Conservation (phyloP, 2,797 vertebrate species). For the Enteromius radiatus region DNA sequence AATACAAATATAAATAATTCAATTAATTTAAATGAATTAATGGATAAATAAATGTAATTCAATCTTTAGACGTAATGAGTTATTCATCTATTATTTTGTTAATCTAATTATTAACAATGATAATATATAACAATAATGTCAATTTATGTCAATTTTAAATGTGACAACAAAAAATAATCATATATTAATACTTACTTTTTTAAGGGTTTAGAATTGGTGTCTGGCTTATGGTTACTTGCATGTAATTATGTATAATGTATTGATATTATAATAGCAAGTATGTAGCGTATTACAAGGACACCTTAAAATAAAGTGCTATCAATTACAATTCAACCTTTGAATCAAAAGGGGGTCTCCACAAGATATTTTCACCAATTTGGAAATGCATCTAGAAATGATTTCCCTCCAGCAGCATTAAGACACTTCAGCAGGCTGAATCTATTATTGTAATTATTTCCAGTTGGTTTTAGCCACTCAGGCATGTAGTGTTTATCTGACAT, state of each 20-base stretch:
- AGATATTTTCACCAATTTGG: background rate
- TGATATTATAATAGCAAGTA: too few species aligned
- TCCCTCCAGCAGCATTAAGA: constrained; percentile 1
- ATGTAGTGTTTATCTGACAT: constrained; percentile 51
- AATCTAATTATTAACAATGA: too few species aligned
- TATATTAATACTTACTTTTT: background rate
- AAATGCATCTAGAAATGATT: constrained; percentile 15
- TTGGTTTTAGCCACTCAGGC: constrained; percentile 48
- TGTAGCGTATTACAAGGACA: background rate
- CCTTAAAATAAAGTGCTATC: background rate
- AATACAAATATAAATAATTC: background rate
- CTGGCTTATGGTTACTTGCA: background rate
- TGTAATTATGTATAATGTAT: too few species aligned
- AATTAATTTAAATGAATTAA: background rate
- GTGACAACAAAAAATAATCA: too few species aligned
- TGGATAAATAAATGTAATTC: too few species aligned
- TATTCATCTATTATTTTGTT: too few species aligned
- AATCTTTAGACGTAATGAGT: too few species aligned
- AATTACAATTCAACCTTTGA: background rate
- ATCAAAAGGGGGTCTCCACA: background rate
- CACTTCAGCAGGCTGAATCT: background rate
- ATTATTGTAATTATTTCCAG: constrained; percentile 23
- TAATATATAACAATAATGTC: too few species aligned
- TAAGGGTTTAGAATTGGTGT: background rate
- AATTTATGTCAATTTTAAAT: too few species aligned